Base-by-base conservation (phyloP, 1,140 invertebrate species). In the Hycleus cichorii region DNA sequence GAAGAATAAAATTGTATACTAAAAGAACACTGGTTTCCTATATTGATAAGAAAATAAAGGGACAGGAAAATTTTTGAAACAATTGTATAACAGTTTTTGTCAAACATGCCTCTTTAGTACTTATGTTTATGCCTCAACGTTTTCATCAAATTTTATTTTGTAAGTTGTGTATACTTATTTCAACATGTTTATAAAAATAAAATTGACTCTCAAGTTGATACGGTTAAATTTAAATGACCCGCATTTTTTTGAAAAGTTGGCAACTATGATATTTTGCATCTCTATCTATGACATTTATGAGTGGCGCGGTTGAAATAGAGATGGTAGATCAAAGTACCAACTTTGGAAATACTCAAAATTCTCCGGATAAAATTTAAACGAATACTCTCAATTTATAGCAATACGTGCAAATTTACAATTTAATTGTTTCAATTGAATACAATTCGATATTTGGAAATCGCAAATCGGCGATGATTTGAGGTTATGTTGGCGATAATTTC, bases 161-260 rank as follows among this genome's bases (percentile, higher is more conserved):
- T 58, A 58, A 52, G 49, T 32, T 58, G 49, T 58, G 57, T 58
- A 58, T 50, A 58, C 49, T 58, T 58, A 58, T 58, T 58, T 44
- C 50, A 49, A 55, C 47, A 60, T 60, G 58, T 60, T 60, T 60
- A 49, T 60, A 56, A 60, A 55, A 49, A 32, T 32, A 32, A 60
- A 60, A 60, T 55, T 60, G 51, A 49, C 58, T 60, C 52, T 56
- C 55, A 56, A 60, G 52, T 60, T 60, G 44, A 40, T 52, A 40
- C 9, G 8, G 1, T 40, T 32, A 0, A 7, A 32, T 32, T 32
- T 32, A 7, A 32, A 32, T 32, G 2, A 32, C 32, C 32, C 32
- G 32, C 32, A 18, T 18, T 18, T 18, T 18, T 18, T 32, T 32
- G 4, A 32, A 32, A 4, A 32, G 32, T 32, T 32, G 7, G 18